Evolutionary conservation across 2,113 vertebrate species (phyloP).

Genomic region (Geothlypis trichas): DNA sequence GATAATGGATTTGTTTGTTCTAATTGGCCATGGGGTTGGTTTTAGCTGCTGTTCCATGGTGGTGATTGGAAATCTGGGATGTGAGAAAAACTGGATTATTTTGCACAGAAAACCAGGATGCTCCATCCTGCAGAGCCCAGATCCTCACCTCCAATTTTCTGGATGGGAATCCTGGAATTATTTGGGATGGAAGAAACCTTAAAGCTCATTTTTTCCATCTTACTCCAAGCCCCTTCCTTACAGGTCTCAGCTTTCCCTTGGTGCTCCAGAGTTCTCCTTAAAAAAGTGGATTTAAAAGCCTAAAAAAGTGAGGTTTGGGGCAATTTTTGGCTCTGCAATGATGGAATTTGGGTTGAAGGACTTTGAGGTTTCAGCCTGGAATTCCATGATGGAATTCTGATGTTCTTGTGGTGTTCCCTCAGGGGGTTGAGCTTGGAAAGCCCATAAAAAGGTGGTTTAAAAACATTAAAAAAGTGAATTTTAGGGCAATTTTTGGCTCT

Average conservation of each 20-base stretch:
- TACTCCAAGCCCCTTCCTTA: neutral
- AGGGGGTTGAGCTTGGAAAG: neutral
- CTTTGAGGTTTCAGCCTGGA: neutral
- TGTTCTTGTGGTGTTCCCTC: neutral
- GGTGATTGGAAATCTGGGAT: no score
- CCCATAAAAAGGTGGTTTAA: neutral
- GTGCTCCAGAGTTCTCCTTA: neutral
- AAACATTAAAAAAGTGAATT: neutral
- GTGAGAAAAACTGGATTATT: no score
- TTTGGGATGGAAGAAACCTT: neutral
- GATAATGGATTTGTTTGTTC: neutral
- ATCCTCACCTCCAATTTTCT: neutral
- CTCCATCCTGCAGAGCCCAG: neutral
- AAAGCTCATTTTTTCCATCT: neutral
- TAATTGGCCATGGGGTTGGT: neutral
- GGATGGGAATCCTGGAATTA: neutral
- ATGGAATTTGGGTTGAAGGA: neutral
- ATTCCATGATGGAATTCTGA: neutral
- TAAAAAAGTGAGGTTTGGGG: neutral
- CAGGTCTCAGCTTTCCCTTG: neutral
- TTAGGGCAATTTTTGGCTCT: neutral
- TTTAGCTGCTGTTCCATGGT: no score
- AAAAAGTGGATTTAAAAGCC: neutral
- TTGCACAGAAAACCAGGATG: accelerated
- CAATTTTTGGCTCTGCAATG: neutral